phyloP scores from a whole-genome alignment of 2,797 vertebrate species.

The Spinus olivaceus region DNA sequence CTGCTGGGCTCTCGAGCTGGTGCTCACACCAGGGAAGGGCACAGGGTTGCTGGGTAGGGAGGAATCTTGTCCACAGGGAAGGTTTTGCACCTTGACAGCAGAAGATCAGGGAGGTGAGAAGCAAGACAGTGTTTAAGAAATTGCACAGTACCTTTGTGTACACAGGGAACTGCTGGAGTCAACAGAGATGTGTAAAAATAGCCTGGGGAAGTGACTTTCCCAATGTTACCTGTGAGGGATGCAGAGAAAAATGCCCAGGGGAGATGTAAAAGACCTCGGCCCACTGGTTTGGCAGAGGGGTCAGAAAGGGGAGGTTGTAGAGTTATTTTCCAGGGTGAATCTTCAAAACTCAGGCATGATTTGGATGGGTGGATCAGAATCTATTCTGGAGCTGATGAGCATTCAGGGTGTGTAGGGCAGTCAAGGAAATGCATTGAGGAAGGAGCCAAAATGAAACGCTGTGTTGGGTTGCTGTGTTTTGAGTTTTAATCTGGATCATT shows the following conservation, averaged over 20 bases:
- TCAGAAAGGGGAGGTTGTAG: neutral
- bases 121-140: neutral
- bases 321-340: neutral
- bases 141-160: neutral
- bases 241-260: neutral
- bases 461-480: neutral
- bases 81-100: neutral
- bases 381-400: neutral
- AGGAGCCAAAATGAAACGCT: neutral
- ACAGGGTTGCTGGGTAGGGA: neutral
- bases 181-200: neutral
- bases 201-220: neutral
- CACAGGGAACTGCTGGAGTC: neutral
- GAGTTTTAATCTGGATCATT: neutral
- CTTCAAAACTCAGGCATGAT: neutral
- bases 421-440: neutral
- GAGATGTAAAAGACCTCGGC: neutral
- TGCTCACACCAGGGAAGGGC: neutral
- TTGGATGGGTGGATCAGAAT: neutral
- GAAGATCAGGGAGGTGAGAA: neutral
- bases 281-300: neutral
- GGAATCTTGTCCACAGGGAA: neutral
- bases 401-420: rapidly evolving
- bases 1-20: neutral
- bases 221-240: neutral